These are phyloP conservation scores for Cheilosia pagana DNA, from an alignment of 2,888 invertebrate species.

Conservation along the genomic window DNA sequence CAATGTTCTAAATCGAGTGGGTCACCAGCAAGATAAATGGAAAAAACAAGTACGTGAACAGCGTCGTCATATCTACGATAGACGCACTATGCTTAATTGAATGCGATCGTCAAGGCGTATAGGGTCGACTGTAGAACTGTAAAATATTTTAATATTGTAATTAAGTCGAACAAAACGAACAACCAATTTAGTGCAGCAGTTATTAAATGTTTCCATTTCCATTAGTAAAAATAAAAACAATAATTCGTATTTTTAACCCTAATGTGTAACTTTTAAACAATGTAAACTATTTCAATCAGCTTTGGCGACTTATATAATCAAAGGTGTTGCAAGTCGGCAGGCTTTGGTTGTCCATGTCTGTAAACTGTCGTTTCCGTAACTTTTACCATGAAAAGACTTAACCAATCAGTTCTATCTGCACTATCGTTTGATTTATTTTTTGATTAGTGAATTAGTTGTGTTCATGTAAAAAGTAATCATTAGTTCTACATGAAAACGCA, in stretches of 20 bases:
- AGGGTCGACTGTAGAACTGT: slow-evolving; percentile 16
- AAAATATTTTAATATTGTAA: slow-evolving; percentile 46
- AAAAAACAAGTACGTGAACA: slow-evolving; percentile 94
- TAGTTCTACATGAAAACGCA: no score
- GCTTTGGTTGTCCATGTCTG: no score
- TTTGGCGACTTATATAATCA: neutral
- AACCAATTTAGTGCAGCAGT: slow-evolving; percentile 35
- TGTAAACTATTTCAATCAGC: neutral
- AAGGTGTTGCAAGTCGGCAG: neutral
- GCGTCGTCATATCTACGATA: slow-evolving; percentile 97
- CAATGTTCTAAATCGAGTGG: slow-evolving; percentile 95
- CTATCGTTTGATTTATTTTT: no score
- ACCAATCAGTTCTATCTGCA: no score
- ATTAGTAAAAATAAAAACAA: slow-evolving; percentile 42
- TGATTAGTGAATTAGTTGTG: no score
- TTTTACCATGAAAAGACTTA: no score
- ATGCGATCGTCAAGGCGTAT: neutral
- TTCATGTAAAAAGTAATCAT: no score
- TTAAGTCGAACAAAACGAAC: slow-evolving; percentile 33
- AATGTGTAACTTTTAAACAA: neutral
- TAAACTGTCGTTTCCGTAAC: no score
- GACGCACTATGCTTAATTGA: slow-evolving; percentile 98
- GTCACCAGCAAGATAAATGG: slow-evolving; percentile 99
- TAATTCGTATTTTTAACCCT: slow-evolving; percentile 47
- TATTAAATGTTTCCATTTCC: slow-evolving; percentile 41